A percentile compares a stretch with the other conserved stretches of the same genome.
phyloP scores from a whole-genome alignment of 2,113 vertebrate genomes.

The Vimba vimba region DNA sequence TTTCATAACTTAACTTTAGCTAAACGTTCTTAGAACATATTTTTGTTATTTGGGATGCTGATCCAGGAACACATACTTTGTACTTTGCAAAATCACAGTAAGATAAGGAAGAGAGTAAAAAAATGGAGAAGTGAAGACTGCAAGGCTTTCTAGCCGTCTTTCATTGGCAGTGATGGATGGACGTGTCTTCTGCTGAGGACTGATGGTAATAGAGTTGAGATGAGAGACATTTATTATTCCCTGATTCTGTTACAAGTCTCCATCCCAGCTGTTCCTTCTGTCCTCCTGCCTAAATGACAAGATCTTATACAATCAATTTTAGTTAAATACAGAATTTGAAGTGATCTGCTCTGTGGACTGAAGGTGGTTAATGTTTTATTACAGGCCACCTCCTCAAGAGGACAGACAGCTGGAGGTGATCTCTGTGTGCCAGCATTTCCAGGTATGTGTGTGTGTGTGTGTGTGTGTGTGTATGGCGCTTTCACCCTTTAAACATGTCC shows the following conservation, averaged over 20 bases:
- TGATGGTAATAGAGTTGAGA: constrained; percentile 32
- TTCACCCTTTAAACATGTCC: background rate
- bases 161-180: constrained; percentile 46
- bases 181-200: constrained; percentile 4
- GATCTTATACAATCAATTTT: background rate
- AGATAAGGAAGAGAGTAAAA: background rate
- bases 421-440: background rate
- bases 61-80: background rate
- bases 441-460: background rate
- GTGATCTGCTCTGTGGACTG: background rate
- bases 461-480: background rate
- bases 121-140: background rate
- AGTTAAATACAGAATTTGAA: background rate
- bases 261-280: constrained; percentile 24
- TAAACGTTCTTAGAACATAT: too few species aligned
- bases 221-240: constrained; percentile 48
- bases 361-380: background rate
- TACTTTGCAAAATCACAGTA: background rate
- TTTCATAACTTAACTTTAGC: too few species aligned
- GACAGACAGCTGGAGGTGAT: background rate
- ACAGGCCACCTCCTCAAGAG: background rate
- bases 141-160: background rate
- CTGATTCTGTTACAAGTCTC: constrained; percentile 40
- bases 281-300: constrained; percentile 10
- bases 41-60: background rate